Base-by-base conservation (phyloP, 2,888 invertebrate species). In the Hesperia comma region DNA sequence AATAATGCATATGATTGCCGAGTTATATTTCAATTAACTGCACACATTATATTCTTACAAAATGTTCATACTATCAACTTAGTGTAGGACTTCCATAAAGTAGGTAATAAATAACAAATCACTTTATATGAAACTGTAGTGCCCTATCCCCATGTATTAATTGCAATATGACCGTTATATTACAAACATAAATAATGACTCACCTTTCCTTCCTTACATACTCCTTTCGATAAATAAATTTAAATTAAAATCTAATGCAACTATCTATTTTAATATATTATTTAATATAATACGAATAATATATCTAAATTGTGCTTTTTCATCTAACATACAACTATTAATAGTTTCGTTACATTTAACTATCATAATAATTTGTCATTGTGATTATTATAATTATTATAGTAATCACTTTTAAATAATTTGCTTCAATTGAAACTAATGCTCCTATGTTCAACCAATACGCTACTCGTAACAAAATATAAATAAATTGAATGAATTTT, bases 191-290 rank as follows among this genome's bases (percentile, higher is more conserved):
- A 12, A 12, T 12, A 37, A 26, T 26, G 5, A 26, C 26, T 26
- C 37, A 37, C 37, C 2, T 37, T 37, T 3, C 43, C 49, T 32
- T 62, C 66, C 58, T 66, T 63, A 10, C 37, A 37, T 67, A 67
- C 55, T 61, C 49, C 32, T 12, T 12, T 56, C 32, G 5, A 46
- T 55, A 54, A 46, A 49, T 46, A 55, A 21, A 33, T 49, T 41
- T 40, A 51, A 57, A 40, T 26, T 62, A 46, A 62, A 67, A 56
- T 37, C 46, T 66, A 66, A 56, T 33, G 37, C 12, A 12, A 37
- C 12, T 26, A 26, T 4, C 5, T 26, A 46, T 32, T 3, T 7
- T 14, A 21, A 43, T 14, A 19, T 43, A 17, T 46, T 32, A 8
- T 51, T 37, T 46, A 53, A 26, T 54, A 51, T 51, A 21, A 51